Percentiles rank a stretch among this genome's conserved stretches.
Conservation (phyloP, 1,140 invertebrate species). For the Bombus pyrosoma region DNA sequence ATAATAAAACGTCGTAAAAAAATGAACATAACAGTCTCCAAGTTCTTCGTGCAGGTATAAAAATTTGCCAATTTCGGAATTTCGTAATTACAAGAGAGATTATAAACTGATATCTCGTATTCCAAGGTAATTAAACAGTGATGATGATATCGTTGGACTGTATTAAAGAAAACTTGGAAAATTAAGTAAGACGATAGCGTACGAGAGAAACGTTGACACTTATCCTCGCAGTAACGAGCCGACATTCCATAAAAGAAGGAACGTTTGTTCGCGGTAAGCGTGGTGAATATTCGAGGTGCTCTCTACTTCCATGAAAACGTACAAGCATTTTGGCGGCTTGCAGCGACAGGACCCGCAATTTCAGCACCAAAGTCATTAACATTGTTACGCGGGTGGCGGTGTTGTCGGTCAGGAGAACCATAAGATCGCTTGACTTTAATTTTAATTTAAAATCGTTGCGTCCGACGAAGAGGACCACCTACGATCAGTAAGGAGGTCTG, state of each 20-base stretch:
- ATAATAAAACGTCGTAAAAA: neutral
- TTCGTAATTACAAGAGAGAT: neutral
- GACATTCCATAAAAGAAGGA: constrained; percentile 3
- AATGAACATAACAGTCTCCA: neutral
- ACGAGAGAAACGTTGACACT: neutral
- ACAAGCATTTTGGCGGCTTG: constrained; percentile 24
- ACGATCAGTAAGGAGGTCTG: constrained; percentile 72
- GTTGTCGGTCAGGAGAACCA: constrained; percentile 70
- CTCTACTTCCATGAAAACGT: constrained; percentile 11
- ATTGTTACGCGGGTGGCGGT: constrained; percentile 76
- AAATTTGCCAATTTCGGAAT: neutral
- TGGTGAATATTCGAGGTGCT: neutral
- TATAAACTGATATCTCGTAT: too few species aligned
- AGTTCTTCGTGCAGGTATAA: neutral
- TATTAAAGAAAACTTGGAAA: neutral
- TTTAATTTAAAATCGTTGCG: constrained; percentile 81
- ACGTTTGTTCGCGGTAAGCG: neutral
- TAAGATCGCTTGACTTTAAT: constrained; percentile 79
- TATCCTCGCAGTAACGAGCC: constrained; percentile 13
- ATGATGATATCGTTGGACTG: neutral
- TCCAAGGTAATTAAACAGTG: neutral
- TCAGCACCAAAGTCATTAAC: constrained; percentile 75
- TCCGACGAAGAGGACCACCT: constrained; percentile 77
- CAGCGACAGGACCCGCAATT: constrained; percentile 68
- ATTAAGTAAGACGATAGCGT: neutral